Evolutionary conservation across 2,797 vertebrate genomes (phyloP), one percentile per base, ranked within the genome.

Genomic region (Pyrrhura leucotis): DNA sequence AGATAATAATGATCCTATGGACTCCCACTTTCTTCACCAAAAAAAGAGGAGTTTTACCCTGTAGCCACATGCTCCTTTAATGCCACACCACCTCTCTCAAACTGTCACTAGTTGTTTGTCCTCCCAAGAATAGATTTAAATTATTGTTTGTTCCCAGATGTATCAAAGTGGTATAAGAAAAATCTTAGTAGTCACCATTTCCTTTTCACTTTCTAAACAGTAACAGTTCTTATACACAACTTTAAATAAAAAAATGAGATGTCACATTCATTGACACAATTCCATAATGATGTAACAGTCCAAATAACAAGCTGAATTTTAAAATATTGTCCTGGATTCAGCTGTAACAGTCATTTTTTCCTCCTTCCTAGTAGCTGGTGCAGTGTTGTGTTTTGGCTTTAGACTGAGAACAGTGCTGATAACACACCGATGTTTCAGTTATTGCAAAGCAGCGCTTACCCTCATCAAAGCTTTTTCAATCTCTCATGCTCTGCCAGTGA

Each of bases 231-330:
- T 75, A 65, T 1, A 56, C 3, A 19, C 5, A 85, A 28, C n/a
- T 84, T 84, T 69, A 79, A 51, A 93, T n/a, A 50, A 50, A 75
- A 91, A 68, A 6, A 85, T 6, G 31, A 54, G 85, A 75, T 10
- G 10, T 25, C 78, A 68, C 1, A 2, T 47, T 80, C 28, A 84
- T 81, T 89, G 47, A 66, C 28, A 44, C 17, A n/a, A 74, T 74
- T 85, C 45, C 26, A 20, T 51, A 50, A 40, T 22, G 80, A 85
- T 20, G 2, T 37, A 72, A 61, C 14, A 48, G 16, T 40, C 28
- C 28, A 63, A 80, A 18, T 15, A 74, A 56, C 37, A 79, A 79
- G 7, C 3, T 7, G 25, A 63, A 66, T 79, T 53, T 61, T 17
- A 77, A 85, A 68, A 78, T 33, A 47, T 10, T 58, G 54, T 23